Evolutionary conservation across 2,797 vertebrate species (phyloP).

Genomic region (Mormyrus hasselquistii): DNA sequence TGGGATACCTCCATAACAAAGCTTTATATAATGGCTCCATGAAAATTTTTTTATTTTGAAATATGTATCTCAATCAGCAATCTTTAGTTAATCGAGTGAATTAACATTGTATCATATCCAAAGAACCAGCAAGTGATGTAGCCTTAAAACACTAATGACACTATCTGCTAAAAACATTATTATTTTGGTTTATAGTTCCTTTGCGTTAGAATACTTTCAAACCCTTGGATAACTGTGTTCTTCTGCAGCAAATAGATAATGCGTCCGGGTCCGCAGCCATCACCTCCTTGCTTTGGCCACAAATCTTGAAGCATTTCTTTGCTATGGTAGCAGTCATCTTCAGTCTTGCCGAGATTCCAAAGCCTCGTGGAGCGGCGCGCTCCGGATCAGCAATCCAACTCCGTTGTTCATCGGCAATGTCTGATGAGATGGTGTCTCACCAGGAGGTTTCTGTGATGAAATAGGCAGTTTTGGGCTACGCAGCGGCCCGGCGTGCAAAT

Average conservation of each 20-base stretch:
- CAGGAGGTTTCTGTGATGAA: constrained; percentile 55
- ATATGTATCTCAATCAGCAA: background rate
- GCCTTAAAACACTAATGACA: background rate
- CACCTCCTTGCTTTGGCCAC: background rate
- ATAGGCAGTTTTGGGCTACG: constrained; percentile 64
- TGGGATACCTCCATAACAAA: background rate
- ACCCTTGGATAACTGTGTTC: background rate
- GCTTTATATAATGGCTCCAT: background rate
- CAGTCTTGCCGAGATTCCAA: constrained; percentile 44
- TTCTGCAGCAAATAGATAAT: background rate
- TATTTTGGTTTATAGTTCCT: background rate
- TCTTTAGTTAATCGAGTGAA: background rate
- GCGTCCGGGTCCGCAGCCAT: background rate
- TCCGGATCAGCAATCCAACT: constrained; percentile 45
- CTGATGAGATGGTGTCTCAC: constrained; percentile 62
- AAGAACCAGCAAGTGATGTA: background rate
- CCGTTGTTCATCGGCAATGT: constrained; percentile 61
- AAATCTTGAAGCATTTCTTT: background rate
- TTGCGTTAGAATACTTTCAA: background rate
- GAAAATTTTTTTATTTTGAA: background rate
- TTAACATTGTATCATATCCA: background rate
- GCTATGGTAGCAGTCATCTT: constrained; percentile 10
- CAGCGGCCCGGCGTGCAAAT: constrained; percentile 58
- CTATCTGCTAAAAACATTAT: background rate
- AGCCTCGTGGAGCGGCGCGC: constrained; percentile 41